phyloP scores from a whole-genome alignment of 1,140 invertebrate genomes.

The Drosophila tropicalis region DNA sequence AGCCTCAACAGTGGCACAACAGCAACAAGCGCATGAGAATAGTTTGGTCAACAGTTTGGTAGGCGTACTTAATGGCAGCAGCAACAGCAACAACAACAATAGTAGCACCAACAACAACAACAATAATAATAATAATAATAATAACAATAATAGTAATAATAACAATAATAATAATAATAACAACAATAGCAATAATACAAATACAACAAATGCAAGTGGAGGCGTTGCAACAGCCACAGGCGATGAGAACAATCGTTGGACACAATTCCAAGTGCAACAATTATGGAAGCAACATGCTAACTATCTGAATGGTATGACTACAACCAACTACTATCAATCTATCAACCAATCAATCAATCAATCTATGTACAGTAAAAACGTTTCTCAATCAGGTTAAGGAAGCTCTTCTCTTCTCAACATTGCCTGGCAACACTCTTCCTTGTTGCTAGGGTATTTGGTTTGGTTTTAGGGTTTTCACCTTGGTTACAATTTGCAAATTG shows the following conservation, averaged over 20 bases:
- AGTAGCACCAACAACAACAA: conserved; percentile 50
- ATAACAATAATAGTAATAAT: conserved; percentile 44
- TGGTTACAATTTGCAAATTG: conserved; percentile 49
- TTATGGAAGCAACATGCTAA: conserved; percentile 83
- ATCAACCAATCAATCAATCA: too few species aligned
- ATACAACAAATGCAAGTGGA: neutral
- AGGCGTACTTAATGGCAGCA: conserved; percentile 66
- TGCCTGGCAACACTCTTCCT: too few species aligned
- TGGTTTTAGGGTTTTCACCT: conserved; percentile 4
- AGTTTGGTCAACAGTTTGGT: conserved; percentile 76
- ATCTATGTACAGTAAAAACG: too few species aligned
- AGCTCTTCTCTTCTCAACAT: too few species aligned
- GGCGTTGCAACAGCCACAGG: conserved; percentile 20
- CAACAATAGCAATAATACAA: conserved; percentile 43
- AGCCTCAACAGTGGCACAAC: conserved; percentile 56
- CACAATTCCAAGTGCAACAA: conserved; percentile 83
- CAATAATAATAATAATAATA: conserved; percentile 50
- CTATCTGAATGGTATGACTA: conserved; percentile 80
- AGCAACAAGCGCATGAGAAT: conserved; percentile 72
- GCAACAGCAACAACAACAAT: conserved; percentile 31
- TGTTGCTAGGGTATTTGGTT: neutral
- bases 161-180: conserved; percentile 37
- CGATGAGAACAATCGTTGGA: conserved; percentile 82
- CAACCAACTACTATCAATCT: too few species aligned
- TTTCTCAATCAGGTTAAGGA: too few species aligned